Conservation (phyloP, 2,113 vertebrate species). For the pig (Sus scrofa) region T2T-Sscrofa CM000812.6:49351501-49352000, state of each 20-base stretch:
- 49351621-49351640: not conserved
- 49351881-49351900: not conserved
- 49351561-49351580: not conserved
- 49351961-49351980: not conserved
- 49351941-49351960: not conserved
- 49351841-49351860: not conserved
- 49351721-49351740: not conserved
- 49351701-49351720: not conserved
- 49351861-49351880: not conserved
- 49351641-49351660: not conserved
- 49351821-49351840: not conserved
- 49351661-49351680: not conserved
- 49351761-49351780: not conserved
- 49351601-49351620: not conserved
- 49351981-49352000: not conserved
- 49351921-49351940: not conserved
- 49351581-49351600: not conserved
- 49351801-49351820: not conserved
- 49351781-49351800: not conserved
- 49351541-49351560: not conserved
- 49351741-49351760: not conserved
- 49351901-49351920: not conserved
- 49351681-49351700: not conserved
- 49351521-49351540: not conserved
- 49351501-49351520: constrained; percentile 13